A percentile compares a stretch with the other conserved stretches of the same genome.
These are phyloP conservation scores for Dysidea cf. avara DNA, from an alignment of 37 sponge, comb jelly and placozoan genomes.

Conservation along the genomic window DNA sequence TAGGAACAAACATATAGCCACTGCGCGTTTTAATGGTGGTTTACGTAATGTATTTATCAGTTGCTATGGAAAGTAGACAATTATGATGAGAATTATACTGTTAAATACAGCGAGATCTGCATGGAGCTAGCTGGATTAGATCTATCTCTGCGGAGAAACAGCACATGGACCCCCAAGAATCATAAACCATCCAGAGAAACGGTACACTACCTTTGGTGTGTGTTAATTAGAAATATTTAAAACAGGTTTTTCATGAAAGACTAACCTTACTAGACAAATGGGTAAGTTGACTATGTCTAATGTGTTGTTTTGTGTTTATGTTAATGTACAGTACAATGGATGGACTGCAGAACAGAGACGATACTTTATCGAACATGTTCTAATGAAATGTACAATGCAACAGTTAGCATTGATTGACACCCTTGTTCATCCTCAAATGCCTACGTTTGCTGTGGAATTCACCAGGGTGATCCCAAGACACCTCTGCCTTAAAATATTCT, in stretches of 20 bases:
- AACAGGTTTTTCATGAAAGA: slow-evolving; percentile 61
- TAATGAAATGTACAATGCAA: slow-evolving; percentile 23
- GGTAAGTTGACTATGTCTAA: slow-evolving; percentile 35
- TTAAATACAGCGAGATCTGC: too few relatives aligned
- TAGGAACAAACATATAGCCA: too few relatives aligned
- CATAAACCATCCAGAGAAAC: slow-evolving; percentile 47
- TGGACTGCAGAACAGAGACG: slow-evolving; percentile 60
- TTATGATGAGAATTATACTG: too few relatives aligned
- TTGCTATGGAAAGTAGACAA: too few relatives aligned
- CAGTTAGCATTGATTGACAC: slow-evolving; percentile 32
- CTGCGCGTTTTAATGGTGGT: too few relatives aligned
- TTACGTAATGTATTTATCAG: too few relatives aligned
- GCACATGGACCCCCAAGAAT: slow-evolving; percentile 71
- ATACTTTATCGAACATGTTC: slow-evolving; percentile 39
- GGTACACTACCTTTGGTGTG: slow-evolving; percentile 21
- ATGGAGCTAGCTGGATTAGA: too few relatives aligned
- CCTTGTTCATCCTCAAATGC: slow-evolving; percentile 37
- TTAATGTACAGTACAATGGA: slow-evolving; percentile 37
- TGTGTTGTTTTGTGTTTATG: neutral
- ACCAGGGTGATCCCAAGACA: slow-evolving; percentile 44
- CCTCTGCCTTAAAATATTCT: slow-evolving; percentile 52
- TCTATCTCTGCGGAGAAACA: slow-evolving; percentile 51
- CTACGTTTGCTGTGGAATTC: slow-evolving; percentile 41
- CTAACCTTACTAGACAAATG: slow-evolving; percentile 60
- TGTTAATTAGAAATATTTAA: neutral